phyloP scores from a whole-genome alignment of 1,140 invertebrate genomes.

The Propsilocerus akamusi region DNA sequence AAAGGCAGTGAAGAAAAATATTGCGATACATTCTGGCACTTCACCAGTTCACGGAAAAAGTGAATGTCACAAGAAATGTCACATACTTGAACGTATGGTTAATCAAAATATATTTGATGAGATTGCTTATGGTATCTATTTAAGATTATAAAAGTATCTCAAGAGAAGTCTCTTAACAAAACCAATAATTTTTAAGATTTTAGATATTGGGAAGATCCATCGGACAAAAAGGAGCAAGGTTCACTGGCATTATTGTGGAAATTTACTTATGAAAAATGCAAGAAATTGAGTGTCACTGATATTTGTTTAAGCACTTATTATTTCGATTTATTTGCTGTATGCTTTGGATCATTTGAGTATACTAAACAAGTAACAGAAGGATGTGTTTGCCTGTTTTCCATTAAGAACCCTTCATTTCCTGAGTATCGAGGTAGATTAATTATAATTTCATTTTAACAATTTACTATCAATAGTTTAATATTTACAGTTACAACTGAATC shows the following conservation, averaged over 20 bases:
- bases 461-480: too few species aligned
- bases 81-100: constrained; percentile 80
- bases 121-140: constrained; percentile 58
- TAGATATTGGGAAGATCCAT: constrained; percentile 86
- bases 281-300: constrained; percentile 65
- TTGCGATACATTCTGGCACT: not conserved
- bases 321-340: constrained; percentile 78
- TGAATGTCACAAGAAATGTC: constrained; percentile 45
- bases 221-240: constrained; percentile 86
- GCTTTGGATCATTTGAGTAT: constrained; percentile 77
- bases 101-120: constrained; percentile 90
- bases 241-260: constrained; percentile 85
- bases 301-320: constrained; percentile 75
- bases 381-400: constrained; percentile 68
- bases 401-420: constrained; percentile 87
- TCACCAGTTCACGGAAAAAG: too few species aligned
- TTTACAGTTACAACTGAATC: constrained; percentile 50
- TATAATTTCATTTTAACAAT: too few species aligned
- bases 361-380: constrained; percentile 53
- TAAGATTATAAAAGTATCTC: too few species aligned
- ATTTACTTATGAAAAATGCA: constrained; percentile 62
- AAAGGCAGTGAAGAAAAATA: not conserved
- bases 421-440: constrained; percentile 69
- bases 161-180: too few species aligned
- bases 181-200: constrained; percentile 68